Evolutionary conservation across 2,113 vertebrate species (phyloP).

Genomic region (Axis porcinus): DNA sequence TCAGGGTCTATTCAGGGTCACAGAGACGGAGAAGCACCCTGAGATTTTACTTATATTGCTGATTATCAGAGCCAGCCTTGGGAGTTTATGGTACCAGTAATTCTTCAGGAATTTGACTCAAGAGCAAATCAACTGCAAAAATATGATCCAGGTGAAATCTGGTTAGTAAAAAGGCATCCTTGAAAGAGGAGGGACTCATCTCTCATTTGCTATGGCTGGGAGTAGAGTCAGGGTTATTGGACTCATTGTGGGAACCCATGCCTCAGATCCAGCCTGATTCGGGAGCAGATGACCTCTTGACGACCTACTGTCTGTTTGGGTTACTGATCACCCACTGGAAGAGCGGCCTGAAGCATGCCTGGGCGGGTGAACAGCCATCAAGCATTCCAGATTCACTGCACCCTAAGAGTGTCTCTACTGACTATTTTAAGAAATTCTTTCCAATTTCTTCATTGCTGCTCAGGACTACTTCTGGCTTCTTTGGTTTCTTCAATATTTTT

Average conservation of each 20-base stretch:
- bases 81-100: not conserved
- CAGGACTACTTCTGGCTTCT: conserved; percentile 23
- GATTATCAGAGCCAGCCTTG: conserved; percentile 28
- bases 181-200: not conserved
- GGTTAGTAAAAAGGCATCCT: not conserved
- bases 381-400: not conserved
- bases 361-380: not conserved
- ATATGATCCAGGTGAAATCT: not conserved
- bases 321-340: not conserved
- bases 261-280: not conserved
- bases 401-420: not conserved
- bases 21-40: not conserved
- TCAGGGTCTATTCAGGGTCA: not conserved
- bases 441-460: not conserved
- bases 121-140: conserved; percentile 14
- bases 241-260: not conserved
- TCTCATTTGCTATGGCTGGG: not conserved
- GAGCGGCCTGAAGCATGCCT: not conserved
- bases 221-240: not conserved
- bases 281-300: not conserved
- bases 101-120: not conserved
- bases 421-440: not conserved
- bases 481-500: conserved; percentile 35
- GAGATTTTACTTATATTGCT: conserved; percentile 45
- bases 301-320: not conserved